phyloP scores from a whole-genome alignment of 2,888 invertebrate genomes.

The Dryococelus australis region DNA sequence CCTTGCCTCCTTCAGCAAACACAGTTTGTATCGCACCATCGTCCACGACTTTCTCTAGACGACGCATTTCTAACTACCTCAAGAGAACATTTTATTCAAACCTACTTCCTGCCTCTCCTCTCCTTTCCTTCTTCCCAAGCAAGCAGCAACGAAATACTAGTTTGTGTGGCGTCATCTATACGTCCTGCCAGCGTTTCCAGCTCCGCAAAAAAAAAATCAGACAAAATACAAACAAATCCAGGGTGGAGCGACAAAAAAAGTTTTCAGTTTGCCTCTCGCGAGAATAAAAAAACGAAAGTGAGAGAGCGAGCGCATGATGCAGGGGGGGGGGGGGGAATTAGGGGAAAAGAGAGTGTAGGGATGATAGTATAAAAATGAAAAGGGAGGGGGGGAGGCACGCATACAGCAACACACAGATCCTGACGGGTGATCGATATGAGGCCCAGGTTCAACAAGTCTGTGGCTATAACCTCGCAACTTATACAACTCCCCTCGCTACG shows the following conservation, averaged over 20 bases:
- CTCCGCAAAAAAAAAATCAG: not conserved
- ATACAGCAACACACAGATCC: slow-evolving; percentile 5
- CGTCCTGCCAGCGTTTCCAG: not conserved
- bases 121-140: not conserved
- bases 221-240: not conserved
- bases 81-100: not conserved
- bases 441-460: not conserved
- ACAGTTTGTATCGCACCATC: not conserved
- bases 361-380: not conserved
- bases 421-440: not conserved
- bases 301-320: not conserved
- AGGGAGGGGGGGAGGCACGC: not conserved
- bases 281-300: not conserved
- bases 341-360: not conserved
- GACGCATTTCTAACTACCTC: not conserved
- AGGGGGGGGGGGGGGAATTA: too few species aligned
- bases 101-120: not conserved
- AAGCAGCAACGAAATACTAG: not conserved
- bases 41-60: not conserved
- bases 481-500: too few species aligned
- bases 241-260: not conserved
- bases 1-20: too few species aligned
- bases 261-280: not conserved
- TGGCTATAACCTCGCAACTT: not conserved
- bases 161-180: not conserved